Evolutionary conservation across 1,140 invertebrate species (phyloP), one percentile per base, ranked within the genome.

Genomic region (Leptinotarsa defecta): DNA sequence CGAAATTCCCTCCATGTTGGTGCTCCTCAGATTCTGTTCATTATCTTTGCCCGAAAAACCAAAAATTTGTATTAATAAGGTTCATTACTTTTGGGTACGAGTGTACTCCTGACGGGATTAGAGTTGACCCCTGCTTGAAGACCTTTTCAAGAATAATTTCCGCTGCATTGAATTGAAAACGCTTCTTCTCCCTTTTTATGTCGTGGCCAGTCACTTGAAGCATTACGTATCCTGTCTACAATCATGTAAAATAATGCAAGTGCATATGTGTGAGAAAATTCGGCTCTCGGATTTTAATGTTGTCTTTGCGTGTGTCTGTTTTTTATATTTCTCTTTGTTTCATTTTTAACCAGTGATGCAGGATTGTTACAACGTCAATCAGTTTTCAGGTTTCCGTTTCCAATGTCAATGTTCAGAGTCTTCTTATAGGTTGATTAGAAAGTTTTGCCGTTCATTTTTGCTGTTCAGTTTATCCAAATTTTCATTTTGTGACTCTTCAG

Each of bases 171-270:
- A 62, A n/a, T 62, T 20, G 27, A 65, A 24, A 34, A 15, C 11
- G 20, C 64, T 65, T 22, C 64, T 24, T 65, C 27, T 34, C 64
- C 64, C 27, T 65, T 65, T 65, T 65, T 22, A 22, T 65, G 64
- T 65, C 64, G 64, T 65, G 64, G 64, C 64, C 64, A 65, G 64
- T 65, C 64, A 65, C 20, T 65, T 65, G 64, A 65, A 65, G 64
- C 64, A 20, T 65, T 65, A 65, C 64, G 27, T 65, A 65, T 65
- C 64, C 64, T 65, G 64, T 65, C 20, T 22, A 20, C 20, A 65
- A 57, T 57, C 52, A 57, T 57, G 52, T 34, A 34, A 65, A 22
- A 24, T 65, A 65, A 62, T n/a, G 61, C 27, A 22, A 34, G 20
- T 62, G 63, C 63, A 19, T 65, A 34, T 65, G 64, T 65, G 64